A percentile compares a stretch with the other conserved stretches of the same genome.
phyloP scores from a whole-genome alignment of 2,797 vertebrate species.

The Sebastes baramenuke region DNA sequence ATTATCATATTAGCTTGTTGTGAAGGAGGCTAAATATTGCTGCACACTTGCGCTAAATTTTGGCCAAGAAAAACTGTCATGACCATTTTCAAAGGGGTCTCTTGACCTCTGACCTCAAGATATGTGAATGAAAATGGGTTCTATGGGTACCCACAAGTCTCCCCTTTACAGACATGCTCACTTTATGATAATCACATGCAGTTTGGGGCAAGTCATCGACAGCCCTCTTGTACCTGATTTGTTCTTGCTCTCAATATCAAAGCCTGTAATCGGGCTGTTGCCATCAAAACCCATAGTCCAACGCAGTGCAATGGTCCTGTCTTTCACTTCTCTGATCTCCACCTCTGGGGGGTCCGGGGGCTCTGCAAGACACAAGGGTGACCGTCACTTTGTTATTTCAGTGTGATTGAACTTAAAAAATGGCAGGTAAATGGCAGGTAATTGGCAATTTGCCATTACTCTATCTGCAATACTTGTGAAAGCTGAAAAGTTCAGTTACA shows the following conservation, averaged over 20 bases:
- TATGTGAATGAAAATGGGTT: too few relatives aligned
- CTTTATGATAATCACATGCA: too few relatives aligned
- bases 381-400: neutral
- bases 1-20: too few relatives aligned
- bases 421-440: neutral
- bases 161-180: too few relatives aligned
- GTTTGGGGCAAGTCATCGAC: too few relatives aligned
- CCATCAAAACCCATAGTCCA: conserved; percentile 99
- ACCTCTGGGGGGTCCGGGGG: conserved; percentile 97
- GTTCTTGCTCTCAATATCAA: conserved; percentile 99
- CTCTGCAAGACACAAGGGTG: conserved; percentile 75
- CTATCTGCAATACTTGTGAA: neutral
- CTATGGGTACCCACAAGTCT: too few relatives aligned
- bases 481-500: neutral
- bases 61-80: too few relatives aligned
- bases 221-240: conserved; percentile 88
- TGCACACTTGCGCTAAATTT: too few relatives aligned
- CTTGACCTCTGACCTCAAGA: too few relatives aligned
- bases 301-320: conserved; percentile 93
- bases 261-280: conserved; percentile 97
- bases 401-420: neutral
- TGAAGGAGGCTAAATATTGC: too few relatives aligned
- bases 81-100: too few relatives aligned
- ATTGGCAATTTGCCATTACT: neutral
- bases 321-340: conserved; percentile 96